Base-by-base conservation (phyloP, 2,113 vertebrate genomes). In the Aldabrachelys gigantea region DNA sequence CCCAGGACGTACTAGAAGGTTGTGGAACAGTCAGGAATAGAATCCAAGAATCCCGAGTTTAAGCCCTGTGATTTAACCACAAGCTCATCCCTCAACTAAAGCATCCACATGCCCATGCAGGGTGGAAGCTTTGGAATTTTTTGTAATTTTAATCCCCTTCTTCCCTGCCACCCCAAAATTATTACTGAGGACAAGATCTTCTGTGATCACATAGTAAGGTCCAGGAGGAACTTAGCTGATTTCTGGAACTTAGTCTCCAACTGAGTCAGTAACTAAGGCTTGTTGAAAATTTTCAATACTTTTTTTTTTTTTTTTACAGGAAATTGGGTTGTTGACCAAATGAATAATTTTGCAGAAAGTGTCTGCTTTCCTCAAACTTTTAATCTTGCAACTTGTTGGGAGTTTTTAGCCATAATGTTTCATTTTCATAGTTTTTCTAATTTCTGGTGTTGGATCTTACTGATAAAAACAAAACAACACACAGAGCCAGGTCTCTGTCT, bases 31-130 rank as follows among this genome's bases (percentile, higher is more conserved):
- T 7, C 24, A 90, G 41, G 44, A 94, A 94, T 69, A 0, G 35
- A 81, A 53, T 3, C n/a, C 0, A 16, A 1, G 1, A 50, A 6
- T 49, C 69, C 13, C 0, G 2, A 1, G 5, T 44, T 41, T 65
- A 65, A 65, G 31, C 62, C 62, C 8, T 57, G 17, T 49, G 8
- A 3, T 24, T 6, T 59, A 65, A 17, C 3, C 3, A 59, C 4
- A 4, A 24, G 6, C 85, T 88, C 24, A 49, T 27, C 54, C 27
- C 84, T 86, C 49, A 85, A 84, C 19, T 1, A 49, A 27, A 57
- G 4, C 14, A 82, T 5, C 3, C 65, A 53, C 31, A 62, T 14
- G 17, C 78, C 35, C 25, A 21, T 49, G 11, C 1, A 31, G 50
- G 3, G 57, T 4, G 79, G 52, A 79, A 85, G 10, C 4, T 6